Base-by-base conservation (phyloP, 2,888 invertebrate genomes). In the Meliscaeva auricollis region DNA sequence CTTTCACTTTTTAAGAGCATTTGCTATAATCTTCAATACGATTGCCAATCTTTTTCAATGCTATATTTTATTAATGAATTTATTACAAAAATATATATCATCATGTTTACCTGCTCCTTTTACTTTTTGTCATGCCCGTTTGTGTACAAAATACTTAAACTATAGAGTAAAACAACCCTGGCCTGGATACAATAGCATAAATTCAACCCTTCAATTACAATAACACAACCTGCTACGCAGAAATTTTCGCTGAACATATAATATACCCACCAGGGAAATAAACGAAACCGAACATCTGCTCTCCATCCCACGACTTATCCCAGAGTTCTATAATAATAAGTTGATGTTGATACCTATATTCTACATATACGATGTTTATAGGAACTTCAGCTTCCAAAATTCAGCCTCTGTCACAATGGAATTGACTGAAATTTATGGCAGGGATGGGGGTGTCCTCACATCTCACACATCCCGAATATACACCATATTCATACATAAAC, bases 371-470 rank as follows among this genome's bases (percentile, higher is more conserved):
- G 7, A 2, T 26, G 26, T 26, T 3, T 26, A 26, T 6, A 3
- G 8, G 2, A 54, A 54, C 22, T 54, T 11, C 30, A 62, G 26
- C 11, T 17, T 41, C 62, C 44, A 2, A 62, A 32, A 46, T 46
- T 54, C 54, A 52, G 35, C 26, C 79, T 64, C 15, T 60, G 76
- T 62, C 68, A 64, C 81, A 73, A 52, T 81, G 81, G 76, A 64
- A 76, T 77, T 73, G 76, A 52, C 72, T 73, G 81, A 76, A 77
- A 77, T 81, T 81, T 73, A 85, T 81, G 64, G 73, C 38, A 68
- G 26, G 26, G 26, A n/a, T n/a, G 48, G 66, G 54, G 46, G 35
- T 22, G 46, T 32, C 64, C 66, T 44, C 26, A 32, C 80, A 78
- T 38, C 17, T 13, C 44, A 26, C 17, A 38, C 9, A 15, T 44